Base-by-base conservation (phyloP, 2,888 invertebrate genomes). In the Colletes collaris region DNA sequence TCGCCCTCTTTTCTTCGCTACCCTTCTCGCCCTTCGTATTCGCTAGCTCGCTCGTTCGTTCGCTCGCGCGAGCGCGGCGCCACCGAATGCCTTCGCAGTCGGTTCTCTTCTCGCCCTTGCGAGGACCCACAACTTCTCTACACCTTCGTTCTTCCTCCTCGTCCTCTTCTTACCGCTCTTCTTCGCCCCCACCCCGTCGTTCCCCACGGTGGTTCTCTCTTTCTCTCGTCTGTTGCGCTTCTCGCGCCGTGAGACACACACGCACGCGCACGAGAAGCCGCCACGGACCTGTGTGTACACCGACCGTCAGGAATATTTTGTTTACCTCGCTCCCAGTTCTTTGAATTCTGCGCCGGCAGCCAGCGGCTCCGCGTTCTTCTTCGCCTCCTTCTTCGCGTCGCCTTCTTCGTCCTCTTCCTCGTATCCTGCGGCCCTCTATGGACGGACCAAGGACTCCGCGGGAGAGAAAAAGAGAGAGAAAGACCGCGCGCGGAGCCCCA, bases 251-350 rank as follows among this genome's bases (percentile, higher is more conserved):
- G 16, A 16, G 16, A 16, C 16, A 16, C 40, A 40, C 63, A 40
- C 46, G 16, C 49, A 8, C 10, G 10, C 2, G 46, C 27, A 13
- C 60, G 53, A 52, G 60, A 66, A 40, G 56, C 73, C 19, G 55
- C 50, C 58, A 62, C 59, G 64, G 53, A 76, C 70, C 74, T 63
- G 76, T 82, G 76, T 44, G 46, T 73, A 76, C 71, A 88, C 87
- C 85, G 86, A 84, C 83, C 62, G 75, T 87, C 89, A 89, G 87
- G 91, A 92, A 91, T 92, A 92, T 92, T 92, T 92, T 92, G 91
- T 92, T 92, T 92, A 92, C 91, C 88, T 91, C 92, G 89, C 87
- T 83, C 83, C 81, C 88, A 90, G 91, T 92, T 92, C 91, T 92
- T 91, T 92, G 92, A 92, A 92, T 92, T 90, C 89, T 87, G 84